Base-by-base conservation (phyloP, 2,113 vertebrate genomes). In the Rhea americana region DNA sequence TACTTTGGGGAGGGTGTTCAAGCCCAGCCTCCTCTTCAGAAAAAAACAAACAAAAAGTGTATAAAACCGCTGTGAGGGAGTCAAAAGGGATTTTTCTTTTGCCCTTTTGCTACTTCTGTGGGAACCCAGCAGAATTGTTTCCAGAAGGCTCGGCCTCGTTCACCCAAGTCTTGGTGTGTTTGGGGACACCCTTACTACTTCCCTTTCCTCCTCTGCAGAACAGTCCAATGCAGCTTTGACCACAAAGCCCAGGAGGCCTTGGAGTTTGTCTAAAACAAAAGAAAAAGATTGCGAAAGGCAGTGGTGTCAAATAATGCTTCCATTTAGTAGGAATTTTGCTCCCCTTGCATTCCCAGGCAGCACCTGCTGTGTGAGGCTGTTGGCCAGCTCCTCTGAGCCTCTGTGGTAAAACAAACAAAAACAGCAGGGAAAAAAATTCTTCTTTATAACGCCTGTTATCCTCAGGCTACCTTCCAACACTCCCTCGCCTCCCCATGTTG, bases 371-470 rank as follows among this genome's bases (percentile, higher is more conserved):
- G 96, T 96, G 89, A 94, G 96, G 97, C 94, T 94, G 68, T 91
- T 96, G 96, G 96, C 97, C 95, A 97, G 95, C 91, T 97, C 90
- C 87, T 96, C 96, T 92, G 97, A 97, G 95, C 93, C 94, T 94
- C 97, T 96, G 96, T 96, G 95, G 95, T 97, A 97, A 97, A 97
- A 94, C 96, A 97, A 97, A 97, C 97, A 97, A 97, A 97, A 97
- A 96, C 97, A 97, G 96, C 97, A 96, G 95, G 97, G 87, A 90
- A 96, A 97, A 96, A 97, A 97, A 97, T 96, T 97, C 93, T 93
- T 94, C 96, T 96, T 94, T 97, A 97, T 97, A 97, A 97, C 90
- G 96, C 97, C 96, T 97, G 94, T 96, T 97, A 97, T 97, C 96
- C 96, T 97, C 96, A 97, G 93, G 91, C 96, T 97, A 97, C 96